Evolutionary conservation across 2,888 invertebrate species (phyloP), one percentile per base, ranked within the genome.

Genomic region (Cancer borealis): DNA sequence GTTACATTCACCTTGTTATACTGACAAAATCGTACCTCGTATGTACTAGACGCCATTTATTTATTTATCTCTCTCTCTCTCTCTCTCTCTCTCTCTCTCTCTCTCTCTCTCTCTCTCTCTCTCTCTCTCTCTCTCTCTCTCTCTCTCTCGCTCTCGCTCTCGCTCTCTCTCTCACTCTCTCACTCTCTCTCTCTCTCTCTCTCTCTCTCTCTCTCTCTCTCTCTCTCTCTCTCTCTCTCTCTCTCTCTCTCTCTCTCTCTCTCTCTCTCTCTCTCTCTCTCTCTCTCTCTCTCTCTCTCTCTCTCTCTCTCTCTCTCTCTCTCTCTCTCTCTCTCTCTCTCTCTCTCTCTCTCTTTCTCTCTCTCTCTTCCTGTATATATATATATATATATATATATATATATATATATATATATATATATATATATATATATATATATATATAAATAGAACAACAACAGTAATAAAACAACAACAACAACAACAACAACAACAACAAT

Each of bases 301-400:
- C 49, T 49, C 49, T 49, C 49, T 49, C 49, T 49, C 49, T 49
- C 49, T 49, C 49, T 49, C 49, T 49, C 49, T 49, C 49, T 49
- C 49, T 49, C 49, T 49, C 49, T 49, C 49, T 49, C 49, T 49
- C 49, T 49, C 49, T 49, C 49, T 49, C 49, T 49, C 49, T 49
- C 60, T 60, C 60, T 60, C 60, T 60, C 8, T 14, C 14, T 60
- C 8, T 60, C 60, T 60, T 2, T 60, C 60, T 66, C 14, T 21
- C 66, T 66, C 14, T 21, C 10, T 66, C 66, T 66, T 5, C n/a
- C 10, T 66, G n/a, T 46, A 12, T 88, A 39, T 88, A 39, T 39
- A 88, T 88, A 30, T 87, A 87, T 87, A 87, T n/a, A 87, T 30
- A 87, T n/a, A 87, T 87, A 87, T 26, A 87, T 26, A 88, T 39